Evolutionary conservation across 1,140 invertebrate species (phyloP).

Genomic region (Micrasema minimum): DNA sequence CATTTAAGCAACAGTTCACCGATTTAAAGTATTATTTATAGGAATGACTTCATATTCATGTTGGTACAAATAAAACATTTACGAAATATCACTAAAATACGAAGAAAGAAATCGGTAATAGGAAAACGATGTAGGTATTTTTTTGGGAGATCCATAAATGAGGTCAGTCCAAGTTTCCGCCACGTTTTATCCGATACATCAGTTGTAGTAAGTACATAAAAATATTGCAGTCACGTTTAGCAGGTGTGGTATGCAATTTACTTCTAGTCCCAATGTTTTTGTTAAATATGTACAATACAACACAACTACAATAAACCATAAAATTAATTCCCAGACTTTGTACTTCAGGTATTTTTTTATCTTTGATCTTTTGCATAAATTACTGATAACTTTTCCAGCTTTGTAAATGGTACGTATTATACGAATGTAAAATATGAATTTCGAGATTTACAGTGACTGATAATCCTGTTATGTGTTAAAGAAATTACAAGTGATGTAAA

Average conservation of each 20-base stretch:
- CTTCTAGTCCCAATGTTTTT: slow-evolving; percentile 39
- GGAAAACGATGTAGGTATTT: too few species aligned
- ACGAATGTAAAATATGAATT: slow-evolving; percentile 26
- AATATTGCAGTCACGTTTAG: slow-evolving; percentile 23
- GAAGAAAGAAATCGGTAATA: too few species aligned
- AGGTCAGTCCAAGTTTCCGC: slow-evolving; percentile 52
- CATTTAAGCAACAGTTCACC: too few species aligned
- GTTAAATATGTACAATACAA: slow-evolving; percentile 38
- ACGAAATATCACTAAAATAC: too few species aligned
- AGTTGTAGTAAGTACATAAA: too few species aligned
- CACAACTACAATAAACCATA: slow-evolving; percentile 45
- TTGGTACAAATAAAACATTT: too few species aligned
- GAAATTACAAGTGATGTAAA: slow-evolving; percentile 28
- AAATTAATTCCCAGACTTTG: slow-evolving; percentile 33
- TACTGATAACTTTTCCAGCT: slow-evolving; percentile 21
- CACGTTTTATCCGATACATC: slow-evolving; percentile 47
- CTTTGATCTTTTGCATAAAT: slow-evolving; percentile 36
- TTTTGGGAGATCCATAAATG: too few species aligned
- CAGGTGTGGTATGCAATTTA: slow-evolving; percentile 27
- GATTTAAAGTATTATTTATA: too few species aligned
- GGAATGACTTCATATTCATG: too few species aligned
- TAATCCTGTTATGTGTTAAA: slow-evolving; percentile 24
- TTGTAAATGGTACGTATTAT: slow-evolving; percentile 26
- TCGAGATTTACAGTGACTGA: slow-evolving; percentile 22
- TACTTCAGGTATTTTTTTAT: slow-evolving; percentile 25